Percentiles rank a stretch among this genome's conserved stretches.
These are phyloP conservation scores for Epizoanthus ramosus DNA, from an alignment of 92 coral and sea anemone species.

Conservation along the genomic window DNA sequence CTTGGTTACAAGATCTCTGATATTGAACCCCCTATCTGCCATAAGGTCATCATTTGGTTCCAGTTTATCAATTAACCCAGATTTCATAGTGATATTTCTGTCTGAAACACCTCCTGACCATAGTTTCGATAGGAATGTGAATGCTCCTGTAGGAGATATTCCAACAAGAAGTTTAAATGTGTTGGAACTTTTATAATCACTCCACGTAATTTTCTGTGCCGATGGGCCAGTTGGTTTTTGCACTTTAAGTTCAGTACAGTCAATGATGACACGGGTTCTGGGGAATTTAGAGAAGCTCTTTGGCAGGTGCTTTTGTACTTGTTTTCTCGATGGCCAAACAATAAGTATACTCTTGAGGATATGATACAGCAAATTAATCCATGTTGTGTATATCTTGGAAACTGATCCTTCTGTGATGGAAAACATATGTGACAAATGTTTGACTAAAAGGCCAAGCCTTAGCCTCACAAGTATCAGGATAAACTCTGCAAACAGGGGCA, in stretches of 20 bases:
- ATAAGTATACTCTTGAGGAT: conserved; percentile 11
- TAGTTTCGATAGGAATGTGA: neutral
- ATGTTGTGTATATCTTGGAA: conserved; percentile 42
- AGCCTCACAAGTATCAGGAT: conserved; percentile 38
- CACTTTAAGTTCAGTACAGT: conserved; percentile 15
- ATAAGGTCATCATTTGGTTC: neutral
- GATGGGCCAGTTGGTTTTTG: conserved; percentile 44
- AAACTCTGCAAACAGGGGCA: conserved; percentile 52
- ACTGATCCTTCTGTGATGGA: conserved; percentile 32
- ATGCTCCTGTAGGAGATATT: neutral
- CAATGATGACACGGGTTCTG: conserved; percentile 28
- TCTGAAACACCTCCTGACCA: neutral
- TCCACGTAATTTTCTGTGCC: conserved; percentile 40
- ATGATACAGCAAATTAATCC: conserved; percentile 41
- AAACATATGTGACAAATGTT: conserved; percentile 33
- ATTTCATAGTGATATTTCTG: neutral
- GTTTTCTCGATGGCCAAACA: conserved; percentile 20
- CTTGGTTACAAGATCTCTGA: conserved; percentile 31
- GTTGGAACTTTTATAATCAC: conserved; percentile 11
- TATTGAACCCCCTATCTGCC: conserved; percentile 9
- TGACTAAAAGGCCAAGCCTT: conserved; percentile 30
- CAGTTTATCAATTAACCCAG: neutral
- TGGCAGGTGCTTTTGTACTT: conserved; percentile 13
- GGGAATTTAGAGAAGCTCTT: conserved; percentile 44
- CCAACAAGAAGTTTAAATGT: conserved; percentile 13